Base-by-base conservation (phyloP, 2,113 vertebrate species). In the Dicaeum eximium region DNA sequence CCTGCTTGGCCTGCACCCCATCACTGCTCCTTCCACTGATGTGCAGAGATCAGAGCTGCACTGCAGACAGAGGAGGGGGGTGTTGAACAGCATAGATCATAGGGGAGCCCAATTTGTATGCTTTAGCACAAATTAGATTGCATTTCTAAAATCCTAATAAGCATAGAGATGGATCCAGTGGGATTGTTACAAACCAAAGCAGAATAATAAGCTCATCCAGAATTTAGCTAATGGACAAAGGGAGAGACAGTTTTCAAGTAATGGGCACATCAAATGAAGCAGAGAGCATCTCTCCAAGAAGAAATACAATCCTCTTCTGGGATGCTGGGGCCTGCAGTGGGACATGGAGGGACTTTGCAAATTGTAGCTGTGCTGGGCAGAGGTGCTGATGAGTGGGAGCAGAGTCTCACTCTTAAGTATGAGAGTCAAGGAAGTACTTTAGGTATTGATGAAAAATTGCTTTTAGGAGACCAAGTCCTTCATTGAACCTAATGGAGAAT, bases 151-250 rank as follows among this genome's bases (percentile, higher is more conserved):
- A 92, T 90, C 90, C 60, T 95, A 88, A 93, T 92, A 90, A 88
- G 85, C 93, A 86, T 67, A 90, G 80, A 74, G 90, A 92, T 92
- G 75, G 88, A 86, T 93, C 95, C 94, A 93, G 92, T 44, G 93
- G 94, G 93, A 64, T 83, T 94, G 92, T 90, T 93, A 79, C 73
- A 88, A 86, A 71, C 88, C 61, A 81, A 94, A 66, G 67, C 79
- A 88, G 90, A 88, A 93, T 92, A 90, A 92, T 95, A 88, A 93
- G 30, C 81, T 92, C 90, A 57, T 92, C 92, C 69, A 67, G 90
- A 96, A 94, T 90, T 88, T 97, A 90, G 82, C 92, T 96, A 94
- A 90, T 92, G 94, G 92, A 88, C 80, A 50, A 84, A 88, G 93
- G 72, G 74, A 93, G 88, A 88, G 91, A 74, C 2, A 8, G 80